Conservation (phyloP, 2,113 vertebrate genomes). For the Hepsetus odoe region DNA sequence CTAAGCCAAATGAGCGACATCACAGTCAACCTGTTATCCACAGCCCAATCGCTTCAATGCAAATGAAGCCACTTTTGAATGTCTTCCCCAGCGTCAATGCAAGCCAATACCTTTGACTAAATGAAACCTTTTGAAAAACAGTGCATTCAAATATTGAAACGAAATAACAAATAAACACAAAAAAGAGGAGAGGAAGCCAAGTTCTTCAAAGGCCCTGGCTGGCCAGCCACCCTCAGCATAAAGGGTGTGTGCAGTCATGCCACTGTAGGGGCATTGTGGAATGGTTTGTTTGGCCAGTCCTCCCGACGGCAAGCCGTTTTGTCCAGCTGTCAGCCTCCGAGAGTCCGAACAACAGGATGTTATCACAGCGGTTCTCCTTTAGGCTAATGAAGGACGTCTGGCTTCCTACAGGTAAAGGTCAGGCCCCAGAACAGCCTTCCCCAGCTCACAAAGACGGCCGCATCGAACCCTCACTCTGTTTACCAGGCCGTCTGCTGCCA, state of each 20-base stretch:
- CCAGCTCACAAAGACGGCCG: constrained; percentile 24
- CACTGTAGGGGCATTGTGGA: constrained; percentile 31
- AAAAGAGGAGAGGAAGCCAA: constrained; percentile 33
- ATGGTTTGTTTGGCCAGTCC: constrained; percentile 44
- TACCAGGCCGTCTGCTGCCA: neutral
- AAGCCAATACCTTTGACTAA: constrained; percentile 36
- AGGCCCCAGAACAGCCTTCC: constrained; percentile 41
- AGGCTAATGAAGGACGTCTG: constrained; percentile 51
- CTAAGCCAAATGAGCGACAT: constrained; percentile 28
- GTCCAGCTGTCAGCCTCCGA: constrained; percentile 55
- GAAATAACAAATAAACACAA: constrained; percentile 46
- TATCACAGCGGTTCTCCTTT: constrained; percentile 30
- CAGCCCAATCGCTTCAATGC: constrained; percentile 43
- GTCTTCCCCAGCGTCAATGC: constrained; percentile 24
- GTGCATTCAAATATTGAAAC: constrained; percentile 32
- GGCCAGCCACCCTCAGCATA: constrained; percentile 4
- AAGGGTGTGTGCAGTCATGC: constrained; percentile 11
- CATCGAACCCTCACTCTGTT: constrained; percentile 21
- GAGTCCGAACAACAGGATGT: constrained; percentile 42
- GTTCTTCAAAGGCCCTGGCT: constrained; percentile 43
- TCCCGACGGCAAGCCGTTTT: constrained; percentile 52
- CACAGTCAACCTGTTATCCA: constrained; percentile 41
- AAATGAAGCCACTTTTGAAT: constrained; percentile 47
- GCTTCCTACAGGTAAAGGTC: constrained; percentile 54
- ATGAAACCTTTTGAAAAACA: constrained; percentile 44